Evolutionary conservation across 2,113 vertebrate species (phyloP).

Genomic region (Ivindomyrus marchei): DNA sequence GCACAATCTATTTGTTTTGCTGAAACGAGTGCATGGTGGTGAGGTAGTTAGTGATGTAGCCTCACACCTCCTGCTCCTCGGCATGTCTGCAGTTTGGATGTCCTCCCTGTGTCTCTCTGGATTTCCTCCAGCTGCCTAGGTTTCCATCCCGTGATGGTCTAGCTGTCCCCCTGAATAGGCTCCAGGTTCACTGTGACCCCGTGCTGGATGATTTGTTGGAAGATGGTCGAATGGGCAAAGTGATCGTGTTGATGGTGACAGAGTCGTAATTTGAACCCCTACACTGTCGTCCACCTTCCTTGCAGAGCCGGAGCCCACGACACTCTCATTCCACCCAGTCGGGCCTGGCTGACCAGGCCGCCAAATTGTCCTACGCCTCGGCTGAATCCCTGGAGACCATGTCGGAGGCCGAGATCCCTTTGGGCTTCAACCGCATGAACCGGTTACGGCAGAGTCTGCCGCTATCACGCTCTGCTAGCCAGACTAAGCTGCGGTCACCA

Average conservation of each 20-base stretch:
- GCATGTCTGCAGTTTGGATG: background rate
- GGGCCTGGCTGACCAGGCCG: constrained; percentile 89
- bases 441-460: constrained; percentile 95
- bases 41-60: background rate
- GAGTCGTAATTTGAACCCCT: background rate
- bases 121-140: background rate
- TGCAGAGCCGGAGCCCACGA: constrained; percentile 85
- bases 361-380: constrained; percentile 93
- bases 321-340: constrained; percentile 94
- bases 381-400: constrained; percentile 96
- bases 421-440: constrained; percentile 95
- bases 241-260: background rate
- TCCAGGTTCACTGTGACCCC: background rate
- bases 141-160: background rate
- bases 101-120: background rate
- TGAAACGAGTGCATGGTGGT: background rate
- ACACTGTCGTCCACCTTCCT: background rate
- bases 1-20: background rate
- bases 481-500: constrained; percentile 94
- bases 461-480: constrained; percentile 89
- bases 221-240: background rate
- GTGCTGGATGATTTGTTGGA: background rate
- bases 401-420: constrained; percentile 94
- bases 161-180: background rate
- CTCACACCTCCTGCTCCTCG: background rate